A percentile compares a stretch with the other conserved stretches of the same genome.
Evolutionary conservation across 2,797 vertebrate genomes (phyloP).

Genomic region (Enteromius mattozi): DNA sequence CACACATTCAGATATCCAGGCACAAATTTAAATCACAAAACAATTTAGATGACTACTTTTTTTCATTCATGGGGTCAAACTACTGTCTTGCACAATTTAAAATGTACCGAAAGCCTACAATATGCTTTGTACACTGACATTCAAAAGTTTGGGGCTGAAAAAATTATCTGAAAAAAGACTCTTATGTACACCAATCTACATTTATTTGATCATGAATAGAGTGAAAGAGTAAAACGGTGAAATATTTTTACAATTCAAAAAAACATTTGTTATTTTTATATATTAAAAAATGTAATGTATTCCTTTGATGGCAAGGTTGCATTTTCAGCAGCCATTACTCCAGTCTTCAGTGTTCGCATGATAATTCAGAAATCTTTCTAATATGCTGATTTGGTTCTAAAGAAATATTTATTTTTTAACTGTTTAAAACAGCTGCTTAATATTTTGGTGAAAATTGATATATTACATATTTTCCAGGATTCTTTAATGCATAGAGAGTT

Average conservation of each 20-base stretch:
- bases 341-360: background rate
- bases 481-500: background rate
- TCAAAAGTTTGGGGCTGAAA: background rate
- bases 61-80: background rate
- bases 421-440: too few species aligned
- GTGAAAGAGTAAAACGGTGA: background rate
- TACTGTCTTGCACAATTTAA: background rate
- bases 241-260: background rate
- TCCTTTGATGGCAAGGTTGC: background rate
- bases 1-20: slow-evolving; percentile 33
- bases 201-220: background rate
- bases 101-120: background rate
- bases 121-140: background rate
- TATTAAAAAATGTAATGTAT: background rate
- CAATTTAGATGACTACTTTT: background rate
- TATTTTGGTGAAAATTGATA: background rate
- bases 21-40: slow-evolving; percentile 23
- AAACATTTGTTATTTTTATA: background rate
- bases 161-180: background rate
- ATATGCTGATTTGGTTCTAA: background rate
- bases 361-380: background rate
- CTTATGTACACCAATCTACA: background rate
- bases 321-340: background rate
- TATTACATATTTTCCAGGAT: background rate
- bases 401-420: background rate